Evolutionary conservation across 2,888 invertebrate species (phyloP).

Genomic region (Argyresthia albistria): DNA sequence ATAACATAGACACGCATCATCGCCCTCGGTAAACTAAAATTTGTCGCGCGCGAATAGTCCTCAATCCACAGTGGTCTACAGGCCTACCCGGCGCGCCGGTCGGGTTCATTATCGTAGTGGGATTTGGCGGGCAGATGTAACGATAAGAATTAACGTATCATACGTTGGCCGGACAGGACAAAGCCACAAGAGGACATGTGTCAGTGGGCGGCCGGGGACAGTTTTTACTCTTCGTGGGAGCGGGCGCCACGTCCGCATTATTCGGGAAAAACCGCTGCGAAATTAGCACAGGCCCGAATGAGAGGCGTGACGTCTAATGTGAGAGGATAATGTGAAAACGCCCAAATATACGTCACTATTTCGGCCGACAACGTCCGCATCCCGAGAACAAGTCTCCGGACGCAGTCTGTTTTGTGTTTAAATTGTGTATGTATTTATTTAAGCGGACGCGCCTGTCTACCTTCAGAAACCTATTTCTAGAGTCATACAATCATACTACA

Average conservation of each 20-base stretch:
- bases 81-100: background rate
- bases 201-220: conserved; percentile 28
- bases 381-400: too few species aligned
- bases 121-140: background rate
- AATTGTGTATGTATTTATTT: too few species aligned
- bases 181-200: conserved; percentile 48
- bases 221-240: conserved; percentile 26
- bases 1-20: too few species aligned
- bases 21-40: too few species aligned
- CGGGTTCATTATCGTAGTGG: background rate
- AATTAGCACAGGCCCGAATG: conserved; percentile 1
- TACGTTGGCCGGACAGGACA: background rate
- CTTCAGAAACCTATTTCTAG: too few species aligned
- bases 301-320: conserved; percentile 1
- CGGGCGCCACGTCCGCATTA: background rate
- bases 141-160: conserved; percentile 4
- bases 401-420: too few species aligned
- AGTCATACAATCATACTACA: too few species aligned
- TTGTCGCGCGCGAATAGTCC: too few species aligned
- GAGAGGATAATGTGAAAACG: conserved; percentile 4
- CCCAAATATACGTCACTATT: background rate
- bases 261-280: conserved; percentile 4
- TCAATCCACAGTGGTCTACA: background rate
- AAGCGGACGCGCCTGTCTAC: too few species aligned
- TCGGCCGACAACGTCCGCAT: too few species aligned